A percentile compares a stretch with the other conserved stretches of the same genome.
phyloP scores from a whole-genome alignment of 2,797 vertebrate genomes.

The Poeciliopsis infans region DNA sequence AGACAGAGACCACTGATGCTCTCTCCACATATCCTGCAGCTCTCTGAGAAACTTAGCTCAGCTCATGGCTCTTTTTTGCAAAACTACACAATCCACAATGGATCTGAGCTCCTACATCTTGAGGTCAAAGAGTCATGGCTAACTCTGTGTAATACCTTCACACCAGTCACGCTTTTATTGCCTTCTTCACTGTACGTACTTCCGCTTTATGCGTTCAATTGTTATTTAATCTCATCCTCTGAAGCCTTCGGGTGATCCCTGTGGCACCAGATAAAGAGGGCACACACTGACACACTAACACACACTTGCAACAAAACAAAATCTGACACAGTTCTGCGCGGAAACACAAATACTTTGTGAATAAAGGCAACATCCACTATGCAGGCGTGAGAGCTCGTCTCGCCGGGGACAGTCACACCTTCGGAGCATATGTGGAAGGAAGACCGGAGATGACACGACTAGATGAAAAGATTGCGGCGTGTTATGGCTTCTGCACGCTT shows the following conservation, averaged over 20 bases:
- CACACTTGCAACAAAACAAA: slow-evolving; percentile 62
- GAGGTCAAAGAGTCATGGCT: slow-evolving; percentile 11
- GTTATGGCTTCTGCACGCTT: not conserved
- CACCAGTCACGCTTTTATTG: not conserved
- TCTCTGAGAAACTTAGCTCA: slow-evolving; percentile 16
- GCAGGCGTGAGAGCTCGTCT: slow-evolving; percentile 18
- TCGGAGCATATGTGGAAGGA: slow-evolving; percentile 34
- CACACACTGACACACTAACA: slow-evolving; percentile 84
- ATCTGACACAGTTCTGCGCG: slow-evolving; percentile 73
- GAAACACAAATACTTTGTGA: slow-evolving; percentile 55
- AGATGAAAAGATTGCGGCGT: slow-evolving; percentile 20
- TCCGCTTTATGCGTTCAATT: not conserved
- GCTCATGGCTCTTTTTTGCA: not conserved
- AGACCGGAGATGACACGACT: slow-evolving; percentile 21
- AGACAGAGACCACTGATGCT: slow-evolving; percentile 61
- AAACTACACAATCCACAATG: not conserved
- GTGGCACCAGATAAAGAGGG: slow-evolving; percentile 72
- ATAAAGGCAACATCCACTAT: slow-evolving; percentile 14
- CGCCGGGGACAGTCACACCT: slow-evolving; percentile 14
- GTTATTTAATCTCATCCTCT: slow-evolving; percentile 35
- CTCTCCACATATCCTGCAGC: slow-evolving; percentile 20
- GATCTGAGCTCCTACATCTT: not conserved
- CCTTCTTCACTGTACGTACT: not conserved
- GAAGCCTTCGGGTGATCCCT: slow-evolving; percentile 59
- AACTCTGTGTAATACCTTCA: not conserved